These are phyloP conservation scores for Glaucidium brasilianum DNA, from an alignment of 2,113 vertebrate genomes.

Conservation along the genomic window DNA sequence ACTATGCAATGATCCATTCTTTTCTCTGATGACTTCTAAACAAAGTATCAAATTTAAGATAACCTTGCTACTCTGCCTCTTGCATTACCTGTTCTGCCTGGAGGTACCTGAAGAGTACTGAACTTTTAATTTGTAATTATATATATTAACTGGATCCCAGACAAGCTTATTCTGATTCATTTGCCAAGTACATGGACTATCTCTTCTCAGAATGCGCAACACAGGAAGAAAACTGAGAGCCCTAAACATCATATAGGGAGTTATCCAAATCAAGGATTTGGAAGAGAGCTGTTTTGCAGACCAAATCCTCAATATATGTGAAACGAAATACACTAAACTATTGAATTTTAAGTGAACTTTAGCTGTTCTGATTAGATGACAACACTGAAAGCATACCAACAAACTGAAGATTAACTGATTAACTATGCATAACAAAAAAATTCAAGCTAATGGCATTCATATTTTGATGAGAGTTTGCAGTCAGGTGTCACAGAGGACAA, in stretches of 20 bases:
- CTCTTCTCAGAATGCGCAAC: not conserved
- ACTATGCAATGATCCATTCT: not conserved
- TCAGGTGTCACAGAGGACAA: not conserved
- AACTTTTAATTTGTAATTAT: not conserved
- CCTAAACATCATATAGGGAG: not conserved
- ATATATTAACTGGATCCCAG: not conserved
- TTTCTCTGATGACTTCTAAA: not conserved
- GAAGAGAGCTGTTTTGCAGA: not conserved
- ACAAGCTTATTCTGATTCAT: not conserved
- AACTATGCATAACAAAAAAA: not conserved
- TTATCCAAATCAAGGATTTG: not conserved
- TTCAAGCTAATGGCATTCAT: not conserved
- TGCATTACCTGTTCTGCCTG: not conserved
- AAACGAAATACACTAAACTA: not conserved
- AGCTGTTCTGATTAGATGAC: not conserved
- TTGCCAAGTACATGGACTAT: rapidly evolving
- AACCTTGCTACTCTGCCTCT: not conserved
- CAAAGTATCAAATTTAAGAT: not conserved
- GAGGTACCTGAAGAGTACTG: not conserved
- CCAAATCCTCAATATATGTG: not conserved
- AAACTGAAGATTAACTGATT: not conserved
- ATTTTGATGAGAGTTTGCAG: not conserved
- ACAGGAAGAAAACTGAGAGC: not conserved
- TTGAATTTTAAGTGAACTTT: not conserved
- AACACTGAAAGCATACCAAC: not conserved